Evolutionary conservation across 2,797 vertebrate genomes (phyloP).

Genomic region (Stomatorhinus walkeri): DNA sequence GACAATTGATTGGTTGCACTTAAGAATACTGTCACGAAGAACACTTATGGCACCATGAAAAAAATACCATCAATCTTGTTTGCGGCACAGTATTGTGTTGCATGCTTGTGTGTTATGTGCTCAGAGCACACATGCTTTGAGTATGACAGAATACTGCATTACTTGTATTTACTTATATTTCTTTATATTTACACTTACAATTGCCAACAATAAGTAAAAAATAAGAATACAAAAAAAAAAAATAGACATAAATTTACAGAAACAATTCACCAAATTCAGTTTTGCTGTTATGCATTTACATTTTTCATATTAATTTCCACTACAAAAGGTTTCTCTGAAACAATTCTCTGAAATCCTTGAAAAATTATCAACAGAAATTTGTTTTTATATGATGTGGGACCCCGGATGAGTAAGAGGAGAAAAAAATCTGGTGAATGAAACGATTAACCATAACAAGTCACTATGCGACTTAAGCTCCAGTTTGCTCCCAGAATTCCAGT

Average conservation of each 20-base stretch:
- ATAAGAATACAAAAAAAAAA: not conserved
- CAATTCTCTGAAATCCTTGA: not conserved
- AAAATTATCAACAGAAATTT: not conserved
- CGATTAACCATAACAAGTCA: not conserved
- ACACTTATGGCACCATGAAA: not conserved
- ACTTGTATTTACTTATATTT: not conserved
- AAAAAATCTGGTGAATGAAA: not conserved
- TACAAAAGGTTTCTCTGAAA: not conserved
- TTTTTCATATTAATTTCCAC: not conserved
- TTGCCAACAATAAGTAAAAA: not conserved
- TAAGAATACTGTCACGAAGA: not conserved
- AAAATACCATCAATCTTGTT: constrained; percentile 8
- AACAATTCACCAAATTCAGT: not conserved
- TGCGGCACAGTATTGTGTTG: not conserved
- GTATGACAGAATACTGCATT: not conserved
- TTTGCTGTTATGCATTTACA: not conserved
- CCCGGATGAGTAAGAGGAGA: not conserved
- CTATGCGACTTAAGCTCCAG: not conserved
- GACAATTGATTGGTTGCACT: constrained; percentile 11
- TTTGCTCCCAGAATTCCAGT: not conserved
- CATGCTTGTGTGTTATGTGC: not conserved
- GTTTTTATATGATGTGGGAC: not conserved
- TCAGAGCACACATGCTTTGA: not conserved
- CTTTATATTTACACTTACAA: not conserved
- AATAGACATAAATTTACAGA: not conserved